phyloP scores from a whole-genome alignment of 2,797 vertebrate genomes.

The Limnodromus scolopaceus region DNA sequence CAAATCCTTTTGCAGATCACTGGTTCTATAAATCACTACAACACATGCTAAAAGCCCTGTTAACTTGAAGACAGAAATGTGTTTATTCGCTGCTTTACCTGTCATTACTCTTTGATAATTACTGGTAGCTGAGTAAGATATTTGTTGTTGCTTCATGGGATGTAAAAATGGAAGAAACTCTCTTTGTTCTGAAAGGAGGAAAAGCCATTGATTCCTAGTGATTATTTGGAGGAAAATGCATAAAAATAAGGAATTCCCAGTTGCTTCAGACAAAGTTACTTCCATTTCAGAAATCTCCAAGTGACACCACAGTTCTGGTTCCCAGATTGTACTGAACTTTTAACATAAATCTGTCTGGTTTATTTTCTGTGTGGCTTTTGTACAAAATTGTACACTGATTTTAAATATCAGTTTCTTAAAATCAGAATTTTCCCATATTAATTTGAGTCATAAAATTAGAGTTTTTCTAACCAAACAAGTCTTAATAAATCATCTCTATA shows the following conservation, averaged over 20 bases:
- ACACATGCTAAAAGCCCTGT: background rate
- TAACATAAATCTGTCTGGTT: background rate
- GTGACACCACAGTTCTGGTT: background rate
- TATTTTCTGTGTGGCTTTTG: background rate
- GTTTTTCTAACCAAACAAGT: background rate
- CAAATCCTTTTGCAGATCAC: background rate
- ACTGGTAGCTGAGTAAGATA: background rate
- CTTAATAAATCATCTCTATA: background rate
- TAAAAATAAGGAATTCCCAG: background rate
- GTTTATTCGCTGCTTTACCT: background rate
- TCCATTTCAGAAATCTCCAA: background rate
- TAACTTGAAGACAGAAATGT: background rate
- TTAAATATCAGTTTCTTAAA: background rate
- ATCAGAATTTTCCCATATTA: background rate
- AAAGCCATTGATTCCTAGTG: background rate
- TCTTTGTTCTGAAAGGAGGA: background rate
- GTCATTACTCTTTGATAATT: background rate
- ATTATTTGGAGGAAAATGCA: background rate
- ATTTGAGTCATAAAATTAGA: background rate
- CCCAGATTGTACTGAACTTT: background rate
- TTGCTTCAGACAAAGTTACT: background rate
- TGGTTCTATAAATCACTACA: background rate
- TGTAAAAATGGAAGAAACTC: background rate
- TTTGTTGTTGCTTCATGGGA: background rate
- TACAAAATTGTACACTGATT: background rate